Conservation (phyloP, 2,113 vertebrate species). For the Theristicus caerulescens region DNA sequence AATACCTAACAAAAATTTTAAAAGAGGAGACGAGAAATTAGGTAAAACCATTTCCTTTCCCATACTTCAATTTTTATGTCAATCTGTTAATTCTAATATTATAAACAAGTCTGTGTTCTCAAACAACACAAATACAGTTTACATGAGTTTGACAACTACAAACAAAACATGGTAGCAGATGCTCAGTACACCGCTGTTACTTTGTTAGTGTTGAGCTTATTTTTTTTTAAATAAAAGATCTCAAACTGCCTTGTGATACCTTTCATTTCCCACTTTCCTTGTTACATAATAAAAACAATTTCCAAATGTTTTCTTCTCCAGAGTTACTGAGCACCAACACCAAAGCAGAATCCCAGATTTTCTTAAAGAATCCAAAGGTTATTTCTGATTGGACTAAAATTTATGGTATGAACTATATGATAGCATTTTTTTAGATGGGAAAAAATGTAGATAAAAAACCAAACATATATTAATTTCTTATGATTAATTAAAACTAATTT, state of each 20-base stretch:
- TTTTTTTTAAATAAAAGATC: neutral
- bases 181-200: neutral
- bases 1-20: neutral
- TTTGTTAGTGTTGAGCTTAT: neutral
- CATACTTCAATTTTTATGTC: neutral
- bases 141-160: neutral
- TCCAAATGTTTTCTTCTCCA: neutral
- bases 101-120: neutral
- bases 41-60: neutral
- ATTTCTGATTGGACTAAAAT: neutral
- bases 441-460: neutral
- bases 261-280: neutral
- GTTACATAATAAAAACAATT: neutral
- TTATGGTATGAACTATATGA: neutral
- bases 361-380: neutral
- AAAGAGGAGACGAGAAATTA: neutral
- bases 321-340: neutral
- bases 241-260: neutral
- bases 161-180: neutral
- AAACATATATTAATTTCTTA: neutral
- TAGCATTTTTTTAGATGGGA: neutral
- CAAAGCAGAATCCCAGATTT: neutral
- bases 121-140: neutral
- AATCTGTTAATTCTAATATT: neutral
- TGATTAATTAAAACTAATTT: conserved; percentile 6